Base-by-base conservation (phyloP, 2,888 invertebrate genomes). In the Anoplius nigerrimus region DNA sequence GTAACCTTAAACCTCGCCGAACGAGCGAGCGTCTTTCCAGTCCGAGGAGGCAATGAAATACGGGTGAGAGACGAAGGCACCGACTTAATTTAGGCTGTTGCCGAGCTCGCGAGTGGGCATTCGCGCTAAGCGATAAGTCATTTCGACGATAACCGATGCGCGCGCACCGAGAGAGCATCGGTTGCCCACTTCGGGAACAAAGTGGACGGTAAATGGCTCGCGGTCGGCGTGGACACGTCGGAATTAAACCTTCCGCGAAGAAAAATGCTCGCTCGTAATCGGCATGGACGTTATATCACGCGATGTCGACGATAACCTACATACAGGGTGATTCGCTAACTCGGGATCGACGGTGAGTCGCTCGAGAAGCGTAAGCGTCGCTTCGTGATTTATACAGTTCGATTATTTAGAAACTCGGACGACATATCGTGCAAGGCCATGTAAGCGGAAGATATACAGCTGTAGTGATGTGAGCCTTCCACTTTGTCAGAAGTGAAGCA, bases 101-200 rank as follows among this genome's bases (percentile, higher is more conserved):
- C 76, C n/a, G n/a, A n/a, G 71, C 77, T 78, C 74, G 73, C 67
- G 57, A 81, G 72, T 78, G 72, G 66, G 66, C 71, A 75, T 72
- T 79, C 34, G 16, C 76, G 75, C 74, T 73, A 68, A 80, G 76
- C 85, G 84, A 85, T 87, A 86, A 85, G 84, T 86, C 87, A 87
- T 86, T 85, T 80, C 76, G 81, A 80, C 83, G 85, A 87, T 86
- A 85, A 86, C 83, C 80, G 75, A 11, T 16, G 27, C 20, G 34
- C n/a, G 20, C 22, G 48, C 15, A 20, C 18, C 48, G 16, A 18
- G 16, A 8, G 43, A 20, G 42, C 22, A 43, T 55, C 13, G 18
- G 3, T 21, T 34, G 6, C 16, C 61, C 45, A 52, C 55, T 65
- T 66, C 66, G 65, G 69, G 45, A 62, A 43, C 57, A 72, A 69